Evolutionary conservation across 2,113 vertebrate genomes (phyloP), one percentile per base, ranked within the genome.

Genomic region (Lepus europaeus): DNA sequence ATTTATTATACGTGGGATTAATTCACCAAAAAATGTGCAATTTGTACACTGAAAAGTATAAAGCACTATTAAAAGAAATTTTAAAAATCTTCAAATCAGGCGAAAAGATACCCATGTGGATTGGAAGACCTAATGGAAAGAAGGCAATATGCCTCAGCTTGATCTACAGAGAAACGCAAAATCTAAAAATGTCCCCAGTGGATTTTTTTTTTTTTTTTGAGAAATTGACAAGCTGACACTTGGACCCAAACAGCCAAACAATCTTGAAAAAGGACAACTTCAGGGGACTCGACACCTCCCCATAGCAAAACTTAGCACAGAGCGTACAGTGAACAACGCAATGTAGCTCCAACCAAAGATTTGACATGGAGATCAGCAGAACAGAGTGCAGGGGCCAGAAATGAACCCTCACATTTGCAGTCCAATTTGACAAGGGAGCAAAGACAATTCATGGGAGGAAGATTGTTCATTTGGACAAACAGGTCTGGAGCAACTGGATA

Each of bases 221-320:
- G 56, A 72, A 64, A 33, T n/a, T 64, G 14, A 87, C 9, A 91
- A 87, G 7, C 19, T 56, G 76, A 93, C n/a, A 22, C 36, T 69
- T 3, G 25, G 87, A 91, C 87, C 22, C 16, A 6, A 83, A 90
- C 19, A 63, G 33, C 3, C 56, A 87, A 36, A 83, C 14, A 56
- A 80, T 14, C 45, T 25, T 88, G 72, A 96, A 66, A 78, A 81
- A 61, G 63, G 66, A 83, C 29, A 76, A 89, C 73, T 13, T 33
- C 53, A 77, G 49, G 86, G 51, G 19, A 51, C 14, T 51, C 49
- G 7, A 31, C 3, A 39, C 45, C 61, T 74, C 23, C 64, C 36
- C 27, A 12, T 74, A 76, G 86, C n/a, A 74, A 90, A 95, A 80
- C 23, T 79, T 74, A 74, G 36, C 68, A 49, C 39, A 79, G 79